phyloP scores from a whole-genome alignment of 2,888 invertebrate genomes.

The Megamerina dolium region DNA sequence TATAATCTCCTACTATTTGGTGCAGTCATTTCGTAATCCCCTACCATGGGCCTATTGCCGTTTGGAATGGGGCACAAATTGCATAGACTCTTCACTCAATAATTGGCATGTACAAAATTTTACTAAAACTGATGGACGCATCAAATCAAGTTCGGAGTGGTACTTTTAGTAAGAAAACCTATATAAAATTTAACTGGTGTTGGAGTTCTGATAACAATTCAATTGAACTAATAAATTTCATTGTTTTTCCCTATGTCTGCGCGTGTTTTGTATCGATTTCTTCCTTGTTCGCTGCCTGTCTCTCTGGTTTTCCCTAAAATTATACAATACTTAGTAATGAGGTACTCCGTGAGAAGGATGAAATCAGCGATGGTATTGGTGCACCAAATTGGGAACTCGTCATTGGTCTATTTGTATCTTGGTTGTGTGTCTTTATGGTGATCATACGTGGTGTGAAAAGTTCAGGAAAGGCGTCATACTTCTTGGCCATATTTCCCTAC shows the following conservation, averaged over 20 bases:
- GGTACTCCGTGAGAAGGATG: constrained; percentile 51
- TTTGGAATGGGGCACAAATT: constrained; percentile 52
- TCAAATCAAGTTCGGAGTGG: constrained; percentile 51
- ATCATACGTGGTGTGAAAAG: constrained; percentile 57
- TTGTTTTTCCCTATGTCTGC: too few species aligned
- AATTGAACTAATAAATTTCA: too few species aligned
- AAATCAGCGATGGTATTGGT: constrained; percentile 54
- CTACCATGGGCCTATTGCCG: constrained; percentile 61
- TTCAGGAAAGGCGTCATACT: constrained; percentile 66
- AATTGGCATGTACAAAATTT: constrained; percentile 8
- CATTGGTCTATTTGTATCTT: constrained; percentile 52
- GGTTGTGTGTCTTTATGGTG: constrained; percentile 53
- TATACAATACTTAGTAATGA: constrained; percentile 50
- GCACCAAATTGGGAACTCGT: constrained; percentile 53
- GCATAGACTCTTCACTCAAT: constrained; percentile 37
- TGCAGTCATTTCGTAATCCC: constrained; percentile 56
- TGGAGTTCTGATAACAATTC: too few species aligned
- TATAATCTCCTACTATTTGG: constrained; percentile 57
- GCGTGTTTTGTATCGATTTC: too few species aligned
- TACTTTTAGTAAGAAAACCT: constrained; percentile 55
- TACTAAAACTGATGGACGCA: constrained; percentile 18
- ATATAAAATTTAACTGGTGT: too few species aligned
- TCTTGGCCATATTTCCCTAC: constrained; percentile 69
- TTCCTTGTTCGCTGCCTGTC: too few species aligned
- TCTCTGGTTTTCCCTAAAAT: too few species aligned